These are phyloP conservation scores for Microdon myrmicae DNA, from an alignment of 2,888 invertebrate genomes.

Conservation along the genomic window DNA sequence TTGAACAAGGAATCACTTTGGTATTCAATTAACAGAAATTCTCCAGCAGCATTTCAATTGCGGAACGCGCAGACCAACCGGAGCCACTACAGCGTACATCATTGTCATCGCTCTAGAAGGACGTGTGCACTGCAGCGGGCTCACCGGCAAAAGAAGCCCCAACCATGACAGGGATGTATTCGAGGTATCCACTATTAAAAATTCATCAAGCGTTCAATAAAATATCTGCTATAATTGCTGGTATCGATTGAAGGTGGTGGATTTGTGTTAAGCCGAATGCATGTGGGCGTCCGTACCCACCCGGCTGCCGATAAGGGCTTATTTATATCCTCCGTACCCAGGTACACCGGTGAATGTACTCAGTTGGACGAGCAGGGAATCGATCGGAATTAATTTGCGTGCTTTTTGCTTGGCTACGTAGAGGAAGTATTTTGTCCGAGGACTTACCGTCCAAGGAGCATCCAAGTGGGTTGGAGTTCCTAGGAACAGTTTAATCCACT, in stretches of 20 bases:
- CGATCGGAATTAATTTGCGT: constrained; percentile 51
- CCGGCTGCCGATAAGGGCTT: constrained; percentile 5
- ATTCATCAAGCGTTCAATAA: constrained; percentile 57
- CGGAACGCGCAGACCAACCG: constrained; percentile 28
- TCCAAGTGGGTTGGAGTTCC: constrained; percentile 33
- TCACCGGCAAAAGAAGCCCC: constrained; percentile 42
- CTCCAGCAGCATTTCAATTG: constrained; percentile 37
- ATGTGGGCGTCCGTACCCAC: constrained; percentile 30
- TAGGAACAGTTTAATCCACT: constrained; percentile 45
- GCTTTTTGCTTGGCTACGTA: constrained; percentile 30
- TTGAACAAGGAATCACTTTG: constrained; percentile 55
- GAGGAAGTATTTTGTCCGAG: constrained; percentile 45
- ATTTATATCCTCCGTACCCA: not conserved
- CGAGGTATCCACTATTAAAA: constrained; percentile 55
- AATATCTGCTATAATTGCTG: constrained; percentile 57
- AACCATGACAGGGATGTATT: constrained; percentile 45
- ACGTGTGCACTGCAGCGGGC: not conserved
- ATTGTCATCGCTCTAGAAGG: constrained; percentile 17
- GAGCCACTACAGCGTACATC: constrained; percentile 17
- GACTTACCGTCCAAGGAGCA: constrained; percentile 41
- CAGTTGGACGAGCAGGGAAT: constrained; percentile 51
- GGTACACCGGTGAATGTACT: constrained; percentile 20
- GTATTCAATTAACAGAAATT: constrained; percentile 56
- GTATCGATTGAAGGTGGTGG: constrained; percentile 55
- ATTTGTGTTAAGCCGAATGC: constrained; percentile 52